A percentile compares a stretch with the other conserved stretches of the same genome.
Conservation (phyloP, 2,113 vertebrate genomes). For the Pavo muticus region DNA sequence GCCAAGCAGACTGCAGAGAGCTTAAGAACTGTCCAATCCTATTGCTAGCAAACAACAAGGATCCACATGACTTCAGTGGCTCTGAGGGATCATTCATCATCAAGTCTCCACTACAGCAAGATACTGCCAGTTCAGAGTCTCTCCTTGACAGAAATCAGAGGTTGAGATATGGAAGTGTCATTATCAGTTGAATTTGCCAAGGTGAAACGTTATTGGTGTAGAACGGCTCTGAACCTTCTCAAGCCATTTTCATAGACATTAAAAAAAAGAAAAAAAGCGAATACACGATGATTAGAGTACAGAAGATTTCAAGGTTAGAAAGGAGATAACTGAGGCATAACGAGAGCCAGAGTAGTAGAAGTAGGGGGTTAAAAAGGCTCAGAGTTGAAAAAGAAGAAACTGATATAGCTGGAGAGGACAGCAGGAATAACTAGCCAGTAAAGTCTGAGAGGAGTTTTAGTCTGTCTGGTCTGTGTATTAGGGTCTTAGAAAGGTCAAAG, state of each 20-base stretch:
- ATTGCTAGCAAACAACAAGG: neutral
- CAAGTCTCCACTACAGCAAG: neutral
- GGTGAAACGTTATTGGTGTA: neutral
- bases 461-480: neutral
- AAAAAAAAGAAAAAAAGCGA: neutral
- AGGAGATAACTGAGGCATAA: neutral
- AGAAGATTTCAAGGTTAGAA: neutral
- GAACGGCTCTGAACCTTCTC: neutral
- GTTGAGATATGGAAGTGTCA: fast-evolving
- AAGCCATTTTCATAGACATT: neutral
- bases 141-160: neutral
- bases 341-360: neutral
- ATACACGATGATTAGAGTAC: neutral
- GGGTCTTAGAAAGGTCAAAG: neutral
- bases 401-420: neutral
- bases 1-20: neutral
- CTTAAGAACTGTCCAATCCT: neutral
- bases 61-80: neutral
- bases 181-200: neutral
- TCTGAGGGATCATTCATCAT: neutral
- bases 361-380: neutral
- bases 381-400: neutral
- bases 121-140: neutral
- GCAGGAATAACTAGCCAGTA: neutral
- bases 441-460: neutral